Conservation (phyloP, 1,140 invertebrate species). For the Ceratitis capitata region DNA sequence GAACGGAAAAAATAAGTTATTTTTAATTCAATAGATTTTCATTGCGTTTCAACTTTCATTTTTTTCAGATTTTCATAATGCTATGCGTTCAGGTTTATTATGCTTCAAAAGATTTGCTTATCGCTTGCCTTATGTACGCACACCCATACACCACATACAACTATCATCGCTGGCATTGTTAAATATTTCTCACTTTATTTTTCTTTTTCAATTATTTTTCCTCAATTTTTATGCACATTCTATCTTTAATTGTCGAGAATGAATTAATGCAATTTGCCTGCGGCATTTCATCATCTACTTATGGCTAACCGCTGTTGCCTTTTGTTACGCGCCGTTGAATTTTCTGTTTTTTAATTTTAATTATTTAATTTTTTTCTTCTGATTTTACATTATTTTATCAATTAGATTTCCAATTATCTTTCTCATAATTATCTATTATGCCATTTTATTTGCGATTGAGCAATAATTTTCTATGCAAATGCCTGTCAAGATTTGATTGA, state of each 20-base stretch:
- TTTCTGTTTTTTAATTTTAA: neutral
- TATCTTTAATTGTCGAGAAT: neutral
- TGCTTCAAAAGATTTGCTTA: neutral
- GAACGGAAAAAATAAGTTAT: neutral
- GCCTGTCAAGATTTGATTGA: neutral
- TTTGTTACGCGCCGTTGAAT: neutral
- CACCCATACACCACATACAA: neutral
- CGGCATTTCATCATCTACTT: neutral
- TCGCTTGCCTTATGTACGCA: neutral
- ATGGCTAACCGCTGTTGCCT: neutral
- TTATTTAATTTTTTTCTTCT: neutral
- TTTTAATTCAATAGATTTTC: neutral
- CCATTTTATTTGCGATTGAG: constrained; percentile 1
- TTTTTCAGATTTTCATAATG: neutral
- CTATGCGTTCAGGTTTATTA: neutral
- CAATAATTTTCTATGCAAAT: neutral
- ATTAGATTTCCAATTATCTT: neutral
- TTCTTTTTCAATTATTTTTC: neutral
- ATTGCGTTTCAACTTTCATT: neutral
- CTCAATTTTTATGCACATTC: neutral
- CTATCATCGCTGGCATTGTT: neutral
- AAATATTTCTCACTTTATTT: too few species aligned
- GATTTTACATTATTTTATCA: neutral
- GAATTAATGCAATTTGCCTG: constrained; percentile 15
- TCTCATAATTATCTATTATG: neutral